Conservation (phyloP, 2,113 vertebrate genomes). For the Poeciliopsis retropinna region DNA sequence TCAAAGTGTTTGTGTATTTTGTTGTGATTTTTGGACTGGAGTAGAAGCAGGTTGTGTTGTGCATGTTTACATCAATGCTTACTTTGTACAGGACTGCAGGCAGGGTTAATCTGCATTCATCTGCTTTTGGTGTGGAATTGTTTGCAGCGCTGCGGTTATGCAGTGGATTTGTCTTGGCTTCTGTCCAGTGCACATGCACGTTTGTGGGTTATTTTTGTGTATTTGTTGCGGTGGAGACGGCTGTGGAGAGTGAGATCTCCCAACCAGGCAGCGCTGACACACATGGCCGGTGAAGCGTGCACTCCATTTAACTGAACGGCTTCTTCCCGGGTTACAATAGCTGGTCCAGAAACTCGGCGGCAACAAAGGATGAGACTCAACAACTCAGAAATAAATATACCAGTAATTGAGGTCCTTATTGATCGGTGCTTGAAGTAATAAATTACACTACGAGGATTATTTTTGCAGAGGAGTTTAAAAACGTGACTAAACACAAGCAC, state of each 20-base stretch:
- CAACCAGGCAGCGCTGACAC: conserved; percentile 55
- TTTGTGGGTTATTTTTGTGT: conserved; percentile 10
- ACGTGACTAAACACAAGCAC: conserved; percentile 5
- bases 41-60: conserved; percentile 6
- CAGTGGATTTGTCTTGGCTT: conserved; percentile 40
- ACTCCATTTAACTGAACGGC: conserved; percentile 71
- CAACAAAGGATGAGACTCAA: conserved; percentile 15
- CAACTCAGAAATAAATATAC: conserved; percentile 19
- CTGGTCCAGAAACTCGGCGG: conserved; percentile 11
- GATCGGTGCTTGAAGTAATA: conserved; percentile 32
- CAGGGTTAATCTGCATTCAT: conserved; percentile 22
- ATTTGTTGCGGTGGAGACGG: conserved; percentile 32
- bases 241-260: conserved; percentile 52
- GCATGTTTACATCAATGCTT: not conserved
- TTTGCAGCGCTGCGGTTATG: conserved; percentile 33
- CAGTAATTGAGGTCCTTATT: conserved; percentile 25
- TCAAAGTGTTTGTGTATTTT: conserved; percentile 44
- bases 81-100: conserved; percentile 3
- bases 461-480: conserved; percentile 16
- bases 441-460: conserved; percentile 40
- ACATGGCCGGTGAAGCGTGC: conserved; percentile 70
- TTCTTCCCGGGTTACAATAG: conserved; percentile 52
- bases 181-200: conserved; percentile 17
- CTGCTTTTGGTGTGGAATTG: conserved; percentile 15
- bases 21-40: not conserved